phyloP scores from a whole-genome alignment of 2,888 invertebrate genomes.

The Dasypogon diadema region DNA sequence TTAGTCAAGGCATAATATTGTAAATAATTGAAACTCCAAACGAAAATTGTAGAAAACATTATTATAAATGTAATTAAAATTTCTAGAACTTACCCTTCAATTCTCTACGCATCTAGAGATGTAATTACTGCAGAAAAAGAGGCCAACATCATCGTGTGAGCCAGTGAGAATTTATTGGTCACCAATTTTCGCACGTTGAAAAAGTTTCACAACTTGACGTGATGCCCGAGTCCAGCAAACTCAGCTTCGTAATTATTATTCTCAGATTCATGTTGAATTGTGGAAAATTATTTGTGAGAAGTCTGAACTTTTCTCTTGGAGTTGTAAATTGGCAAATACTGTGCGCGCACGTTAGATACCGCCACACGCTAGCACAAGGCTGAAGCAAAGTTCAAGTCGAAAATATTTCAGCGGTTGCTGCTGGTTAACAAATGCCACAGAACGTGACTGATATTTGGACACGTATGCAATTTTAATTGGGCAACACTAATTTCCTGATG shows the following conservation, averaged over 20 bases:
- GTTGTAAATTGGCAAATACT: conserved; percentile 23
- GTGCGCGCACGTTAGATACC: background rate
- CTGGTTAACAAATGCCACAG: background rate
- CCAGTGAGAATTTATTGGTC: conserved; percentile 39
- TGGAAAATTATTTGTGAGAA: conserved; percentile 33
- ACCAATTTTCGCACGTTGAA: conserved; percentile 34
- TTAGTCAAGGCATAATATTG: no score
- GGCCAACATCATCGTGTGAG: background rate
- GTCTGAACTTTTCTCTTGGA: conserved; percentile 7
- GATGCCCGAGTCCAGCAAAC: conserved; percentile 6
- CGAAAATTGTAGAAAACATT: no score
- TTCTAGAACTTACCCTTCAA: background rate
- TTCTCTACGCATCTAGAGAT: background rate
- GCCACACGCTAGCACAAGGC: conserved; percentile 25
- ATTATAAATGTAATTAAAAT: no score
- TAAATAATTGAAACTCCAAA: no score
- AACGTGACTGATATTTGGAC: conserved; percentile 47
- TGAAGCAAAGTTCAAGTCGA: conserved; percentile 35
- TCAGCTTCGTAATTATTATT: conserved; percentile 29
- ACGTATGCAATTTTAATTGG: conserved; percentile 44
- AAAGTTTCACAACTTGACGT: conserved; percentile 33
- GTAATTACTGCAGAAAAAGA: conserved; percentile 9
- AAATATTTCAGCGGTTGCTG: conserved; percentile 6
- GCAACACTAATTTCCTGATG: conserved; percentile 29
- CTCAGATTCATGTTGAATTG: conserved; percentile 22